Conservation (phyloP, 2,797 vertebrate species). For the Pangasius larnaudii region DNA sequence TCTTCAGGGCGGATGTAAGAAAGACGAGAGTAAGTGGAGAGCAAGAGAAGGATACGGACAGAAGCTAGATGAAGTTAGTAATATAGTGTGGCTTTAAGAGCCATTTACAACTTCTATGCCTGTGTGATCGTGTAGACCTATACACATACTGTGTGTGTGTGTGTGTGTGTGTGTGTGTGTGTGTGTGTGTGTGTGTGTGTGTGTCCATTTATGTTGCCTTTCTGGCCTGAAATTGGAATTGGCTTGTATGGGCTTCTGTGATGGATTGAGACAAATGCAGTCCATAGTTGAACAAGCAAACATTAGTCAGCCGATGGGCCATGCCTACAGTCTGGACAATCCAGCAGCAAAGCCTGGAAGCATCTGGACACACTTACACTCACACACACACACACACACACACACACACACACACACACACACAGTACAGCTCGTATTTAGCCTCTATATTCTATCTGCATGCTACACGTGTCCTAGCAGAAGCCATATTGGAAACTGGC, state of each 20-base stretch:
- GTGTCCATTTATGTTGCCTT: neutral
- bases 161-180: neutral
- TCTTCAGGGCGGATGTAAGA: constrained; percentile 42
- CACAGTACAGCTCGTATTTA: constrained; percentile 1
- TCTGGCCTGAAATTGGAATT: constrained; percentile 51
- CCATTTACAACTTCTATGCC: neutral
- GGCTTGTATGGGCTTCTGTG: constrained; percentile 62
- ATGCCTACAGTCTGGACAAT: constrained; percentile 36
- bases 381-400: constrained; percentile 36
- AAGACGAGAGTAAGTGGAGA: constrained; percentile 7
- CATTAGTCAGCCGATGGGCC: constrained; percentile 74
- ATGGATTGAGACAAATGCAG: constrained; percentile 63
- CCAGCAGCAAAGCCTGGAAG: constrained; percentile 39
- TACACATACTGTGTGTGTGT: neutral
- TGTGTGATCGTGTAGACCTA: neutral
- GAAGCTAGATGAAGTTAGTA: neutral
- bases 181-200: neutral
- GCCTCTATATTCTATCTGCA: neutral
- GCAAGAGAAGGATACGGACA: constrained; percentile 7
- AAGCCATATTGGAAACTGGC: constrained; percentile 13
- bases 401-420: constrained; percentile 35
- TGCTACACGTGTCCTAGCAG: neutral
- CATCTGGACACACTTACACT: constrained; percentile 25
- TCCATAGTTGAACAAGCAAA: constrained; percentile 5
- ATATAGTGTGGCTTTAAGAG: neutral